Evolutionary conservation across 2,888 invertebrate genomes (phyloP).

Genomic region (Limenitis camilla): DNA sequence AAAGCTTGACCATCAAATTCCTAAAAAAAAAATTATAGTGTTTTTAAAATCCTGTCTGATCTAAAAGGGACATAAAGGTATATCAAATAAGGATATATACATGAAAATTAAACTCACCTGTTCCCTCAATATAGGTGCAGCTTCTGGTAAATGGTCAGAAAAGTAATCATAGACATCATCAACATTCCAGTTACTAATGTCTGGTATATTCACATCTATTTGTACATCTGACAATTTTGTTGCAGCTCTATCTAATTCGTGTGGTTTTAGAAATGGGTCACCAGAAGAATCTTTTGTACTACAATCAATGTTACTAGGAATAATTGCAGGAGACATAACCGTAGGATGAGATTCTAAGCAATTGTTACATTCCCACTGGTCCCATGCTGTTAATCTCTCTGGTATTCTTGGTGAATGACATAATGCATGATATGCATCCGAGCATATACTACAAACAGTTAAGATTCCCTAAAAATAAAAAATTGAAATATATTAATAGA

Average conservation of each 20-base stretch:
- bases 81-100: too few relatives aligned
- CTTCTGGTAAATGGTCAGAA: slow-evolving; percentile 82
- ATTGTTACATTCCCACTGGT: slow-evolving; percentile 83
- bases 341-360: slow-evolving; percentile 70
- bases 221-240: slow-evolving; percentile 57
- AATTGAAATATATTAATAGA: neutral
- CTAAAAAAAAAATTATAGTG: slow-evolving; percentile 48
- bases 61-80: neutral
- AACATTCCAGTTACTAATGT: slow-evolving; percentile 86
- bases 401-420: slow-evolving; percentile 84
- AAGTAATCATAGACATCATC: slow-evolving; percentile 90
- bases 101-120: slow-evolving; percentile 77
- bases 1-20: slow-evolving; percentile 94
- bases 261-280: slow-evolving; percentile 64
- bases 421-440: slow-evolving; percentile 87
- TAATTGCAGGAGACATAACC: slow-evolving; percentile 50
- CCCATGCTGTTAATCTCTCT: slow-evolving; percentile 72
- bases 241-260: slow-evolving; percentile 59
- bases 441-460: slow-evolving; percentile 87
- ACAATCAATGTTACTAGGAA: slow-evolving; percentile 47
- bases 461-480: slow-evolving; percentile 74
- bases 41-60: neutral
- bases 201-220: slow-evolving; percentile 81
- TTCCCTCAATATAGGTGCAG: slow-evolving; percentile 86
- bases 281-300: slow-evolving; percentile 39